Base-by-base conservation (phyloP, 2,113 vertebrate species). In the Hirundichthys speculiger region DNA sequence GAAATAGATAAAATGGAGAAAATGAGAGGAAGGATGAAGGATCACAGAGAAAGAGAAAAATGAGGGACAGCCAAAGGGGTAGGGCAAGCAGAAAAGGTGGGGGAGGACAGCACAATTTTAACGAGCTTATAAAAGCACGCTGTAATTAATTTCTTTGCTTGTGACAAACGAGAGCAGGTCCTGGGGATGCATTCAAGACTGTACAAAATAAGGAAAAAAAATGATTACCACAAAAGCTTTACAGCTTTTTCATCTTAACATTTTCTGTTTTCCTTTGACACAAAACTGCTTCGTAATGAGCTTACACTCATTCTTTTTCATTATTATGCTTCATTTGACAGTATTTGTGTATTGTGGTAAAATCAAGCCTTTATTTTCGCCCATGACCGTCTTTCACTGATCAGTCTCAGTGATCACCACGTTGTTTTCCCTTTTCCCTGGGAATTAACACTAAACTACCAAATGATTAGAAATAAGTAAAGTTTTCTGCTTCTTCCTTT, bases 131-230 rank as follows among this genome's bases (percentile, higher is more conserved):
- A 79, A 76, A 81, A 81, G 69, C 64, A 52, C 19, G 64, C 72
- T 49, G 8, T 83, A 83, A 88, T 86, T 79, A 68, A 79, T 81
- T 85, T 79, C 72, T 79, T 64, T 75, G 72, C 77, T 73, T 68
- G 61, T 73, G 77, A 83, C 77, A 81, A 84, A 88, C 79, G 85
- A 83, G 75, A 83, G 64, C 3, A 48, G 56, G 79, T 79, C 81
- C 79, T 77, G 69, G 11, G 39, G 79, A 79, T 70, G 80, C 62
- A 22, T 2, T 45, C 68, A 60, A n/a, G n/a, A n/a, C n/a, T n/a
- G n/a, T n/a, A n/a, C n/a, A n/a, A 52, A n/a, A 72, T 25, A 56
- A 50, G 58, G 69, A 38, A 53, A 62, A 69, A 77, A 69, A 49
- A 54, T 45, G 75, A 84, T 69, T 62, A 81, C 14, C 49, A 39